Evolutionary conservation across 2,113 vertebrate species (phyloP), one percentile per base, ranked within the genome.

Genomic region (Triplophysa dalaica): DNA sequence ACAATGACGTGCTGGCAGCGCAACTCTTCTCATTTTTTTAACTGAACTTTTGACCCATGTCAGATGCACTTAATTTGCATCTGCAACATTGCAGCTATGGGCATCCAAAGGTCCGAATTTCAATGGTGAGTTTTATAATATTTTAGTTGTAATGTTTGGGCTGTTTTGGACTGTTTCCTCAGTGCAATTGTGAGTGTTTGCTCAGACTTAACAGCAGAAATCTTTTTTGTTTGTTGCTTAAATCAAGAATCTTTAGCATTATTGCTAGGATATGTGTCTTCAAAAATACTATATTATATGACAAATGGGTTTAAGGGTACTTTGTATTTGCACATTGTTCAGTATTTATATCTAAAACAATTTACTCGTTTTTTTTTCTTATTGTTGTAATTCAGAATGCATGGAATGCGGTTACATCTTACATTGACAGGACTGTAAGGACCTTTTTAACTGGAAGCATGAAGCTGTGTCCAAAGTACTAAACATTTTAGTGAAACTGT

Each of bases 291-390:
- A 63, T 65, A 14, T 65, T 63, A 62, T 48, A 13, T 68, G 26
- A n/a, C 52, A 60, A 64, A 77, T n/a, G 12, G 48, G 33, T 50
- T 78, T 67, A 56, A 77, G 17, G 77, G 75, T 83, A 83, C 61
- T 73, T 62, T 75, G 66, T 82, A 81, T 85, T 85, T 85, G 76
- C 72, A 81, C 84, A 83, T 8, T 45, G 24, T 73, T 68, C 61
- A 70, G 70, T 79, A 70, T 70, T 79, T 82, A 66, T 80, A 74
- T 76, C 80, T 83, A 72, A 70, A 63, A 72, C 70, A 58, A 56
- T 70, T 75, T 14, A 16, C 13, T 33, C 43, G 62, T 43, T 56
- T 67, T 26, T 73, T 14, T 8, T 48, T n/a, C n/a, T n/a, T n/a
- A n/a, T 43, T 61, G 69, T 84, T 62, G 16, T 16, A 16, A 52